Evolutionary conservation across 2,888 invertebrate species (phyloP), one percentile per base, ranked within the genome.

Genomic region (Netelia virgata): DNA sequence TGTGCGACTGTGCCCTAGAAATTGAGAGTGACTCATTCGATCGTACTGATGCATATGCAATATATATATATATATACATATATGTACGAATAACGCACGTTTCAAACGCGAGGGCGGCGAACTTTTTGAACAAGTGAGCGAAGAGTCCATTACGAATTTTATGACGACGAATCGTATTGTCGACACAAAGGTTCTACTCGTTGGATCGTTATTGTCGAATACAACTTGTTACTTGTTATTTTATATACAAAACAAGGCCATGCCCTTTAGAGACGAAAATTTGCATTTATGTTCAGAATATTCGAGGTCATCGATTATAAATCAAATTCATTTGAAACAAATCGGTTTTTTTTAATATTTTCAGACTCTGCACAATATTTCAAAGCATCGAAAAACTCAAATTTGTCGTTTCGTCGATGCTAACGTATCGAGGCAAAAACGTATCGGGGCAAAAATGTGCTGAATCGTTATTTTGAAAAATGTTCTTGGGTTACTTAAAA

Each of bases 11-110:
- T 88, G 88, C 87, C 87, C 86, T 88, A 74, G 64, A 88, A 90
- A 89, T 91, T 83, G 88, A 80, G 89, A 88, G 85, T 92, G 92
- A 92, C 87, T 92, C 92, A 92, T 88, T 86, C 83, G 83, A 86
- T 88, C 86, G 86, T 77, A 64, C 86, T 28, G 23, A 11, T 36
- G 47, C 3, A 47, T 47, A 47, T 47, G n/a, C n/a, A n/a, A n/a
- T n/a, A n/a, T n/a, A n/a, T n/a, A n/a, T n/a, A 43, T 43, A 43
- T 43, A 43, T 43, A 43, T 43, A 43, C 11, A 47, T 47, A 36
- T 36, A 36, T 36, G 28, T 28, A 36, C 36, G 18, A 77, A 59
- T 36, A 59, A 50, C 77, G 9, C 50, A 77, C 59, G 57, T 68
- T 61, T 43, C 36, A 55, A 55, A 28, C 61, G 59, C 28, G 53